phyloP scores from a whole-genome alignment of 2,888 invertebrate species.

The Nomada hirtipes region DNA sequence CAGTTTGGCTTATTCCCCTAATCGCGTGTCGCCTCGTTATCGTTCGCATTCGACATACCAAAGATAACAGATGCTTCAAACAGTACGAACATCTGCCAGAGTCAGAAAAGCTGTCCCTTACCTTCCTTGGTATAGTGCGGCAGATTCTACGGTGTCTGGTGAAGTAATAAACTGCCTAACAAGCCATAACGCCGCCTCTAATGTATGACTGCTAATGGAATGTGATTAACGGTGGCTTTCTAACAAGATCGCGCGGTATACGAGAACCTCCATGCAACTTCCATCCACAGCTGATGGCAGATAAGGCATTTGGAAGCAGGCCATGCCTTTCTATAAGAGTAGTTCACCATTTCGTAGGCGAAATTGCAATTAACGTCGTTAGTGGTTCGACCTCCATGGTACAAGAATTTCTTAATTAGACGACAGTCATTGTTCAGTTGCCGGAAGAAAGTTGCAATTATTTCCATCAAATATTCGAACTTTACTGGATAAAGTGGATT shows the following conservation, averaged over 20 bases:
- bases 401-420: too few species aligned
- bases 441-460: too few species aligned
- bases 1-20: background rate
- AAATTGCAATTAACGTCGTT: background rate
- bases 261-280: conserved; percentile 41
- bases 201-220: conserved; percentile 51
- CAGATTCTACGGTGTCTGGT: background rate
- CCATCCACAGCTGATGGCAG: background rate
- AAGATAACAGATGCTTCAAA: conserved; percentile 18
- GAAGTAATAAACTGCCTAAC: conserved; percentile 52
- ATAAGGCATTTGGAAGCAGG: background rate
- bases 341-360: background rate
- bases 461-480: too few species aligned
- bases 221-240: conserved; percentile 51
- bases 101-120: conserved; percentile 29
- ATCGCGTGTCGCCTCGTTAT: conserved; percentile 26
- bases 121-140: background rate
- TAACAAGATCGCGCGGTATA: conserved; percentile 47
- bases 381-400: background rate
- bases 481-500: too few species aligned
- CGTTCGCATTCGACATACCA: conserved; percentile 13
- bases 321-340: background rate
- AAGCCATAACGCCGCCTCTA: conserved; percentile 44
- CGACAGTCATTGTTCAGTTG: too few species aligned
- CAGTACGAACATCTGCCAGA: background rate